Evolutionary conservation across 2,888 invertebrate genomes (phyloP).

Genomic region (Himalopsyche tibetana): DNA sequence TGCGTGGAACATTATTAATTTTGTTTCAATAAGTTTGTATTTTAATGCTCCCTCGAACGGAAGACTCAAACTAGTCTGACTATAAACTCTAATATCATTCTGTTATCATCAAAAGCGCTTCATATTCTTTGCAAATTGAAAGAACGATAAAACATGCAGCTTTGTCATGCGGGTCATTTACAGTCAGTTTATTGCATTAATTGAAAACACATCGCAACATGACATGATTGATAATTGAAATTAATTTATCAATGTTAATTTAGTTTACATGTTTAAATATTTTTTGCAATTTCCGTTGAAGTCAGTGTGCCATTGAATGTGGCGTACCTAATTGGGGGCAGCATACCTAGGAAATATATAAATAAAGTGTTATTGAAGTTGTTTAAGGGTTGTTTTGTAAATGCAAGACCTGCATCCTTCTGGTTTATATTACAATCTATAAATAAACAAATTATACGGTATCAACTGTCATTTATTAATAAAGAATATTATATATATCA

Average conservation of each 20-base stretch:
- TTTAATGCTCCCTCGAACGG: not conserved
- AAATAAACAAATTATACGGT: no score
- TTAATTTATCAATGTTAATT: conserved; percentile 4
- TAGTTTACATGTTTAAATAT: not conserved
- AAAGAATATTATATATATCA: no score
- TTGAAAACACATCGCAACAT: conserved; percentile 7
- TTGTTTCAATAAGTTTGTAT: not conserved
- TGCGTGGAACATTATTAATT: not conserved
- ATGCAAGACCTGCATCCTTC: no score
- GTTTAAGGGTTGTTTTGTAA: no score
- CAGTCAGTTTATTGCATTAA: conserved; percentile 32
- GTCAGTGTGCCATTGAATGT: not conserved
- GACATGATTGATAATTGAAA: not conserved
- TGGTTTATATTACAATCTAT: no score
- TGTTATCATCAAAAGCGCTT: conserved; percentile 6
- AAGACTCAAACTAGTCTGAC: not conserved
- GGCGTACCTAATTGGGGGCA: not conserved
- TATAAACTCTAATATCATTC: not conserved
- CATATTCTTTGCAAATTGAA: conserved; percentile 23
- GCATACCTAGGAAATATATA: not conserved
- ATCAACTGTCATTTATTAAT: no score
- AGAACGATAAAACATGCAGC: conserved; percentile 4
- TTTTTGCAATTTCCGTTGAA: not conserved
- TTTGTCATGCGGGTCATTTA: conserved; percentile 14
- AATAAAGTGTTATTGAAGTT: no score